A percentile compares a stretch with the other conserved stretches of the same genome.
phyloP scores from a whole-genome alignment of 2,797 vertebrate genomes.

The Nasua narica region DNA sequence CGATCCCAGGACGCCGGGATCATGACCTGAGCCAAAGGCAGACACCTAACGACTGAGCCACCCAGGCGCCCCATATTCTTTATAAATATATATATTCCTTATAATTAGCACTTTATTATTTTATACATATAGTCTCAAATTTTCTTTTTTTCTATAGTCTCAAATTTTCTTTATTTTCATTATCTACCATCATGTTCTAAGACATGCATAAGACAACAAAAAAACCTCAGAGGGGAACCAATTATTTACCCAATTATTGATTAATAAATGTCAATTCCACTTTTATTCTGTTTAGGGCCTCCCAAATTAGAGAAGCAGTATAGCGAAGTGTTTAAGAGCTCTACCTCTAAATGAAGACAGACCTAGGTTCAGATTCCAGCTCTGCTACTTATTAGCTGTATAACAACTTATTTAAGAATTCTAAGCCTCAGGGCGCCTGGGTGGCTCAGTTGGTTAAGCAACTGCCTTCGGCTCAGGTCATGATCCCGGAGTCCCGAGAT shows the following conservation, averaged over 20 bases:
- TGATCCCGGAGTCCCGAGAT: no score
- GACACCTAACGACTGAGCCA: no score
- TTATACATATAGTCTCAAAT: background rate
- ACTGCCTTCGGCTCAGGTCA: no score
- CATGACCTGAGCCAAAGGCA: no score
- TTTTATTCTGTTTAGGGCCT: background rate
- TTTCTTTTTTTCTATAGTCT: no score
- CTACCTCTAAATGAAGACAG: background rate
- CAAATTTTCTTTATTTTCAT: background rate
- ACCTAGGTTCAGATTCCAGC: background rate
- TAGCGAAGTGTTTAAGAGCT: background rate
- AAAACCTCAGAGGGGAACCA: slow-evolving; percentile 19
- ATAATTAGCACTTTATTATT: background rate
- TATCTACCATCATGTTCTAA: background rate
- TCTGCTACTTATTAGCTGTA: background rate
- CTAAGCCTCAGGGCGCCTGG: no score
- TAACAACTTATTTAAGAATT: background rate
- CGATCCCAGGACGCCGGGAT: no score
- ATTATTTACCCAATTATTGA: background rate
- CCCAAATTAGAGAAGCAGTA: background rate
- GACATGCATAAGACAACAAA: background rate
- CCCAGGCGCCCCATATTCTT: no score
- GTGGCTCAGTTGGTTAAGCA: no score
- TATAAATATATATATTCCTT: background rate
- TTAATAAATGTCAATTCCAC: background rate